Base-by-base conservation (phyloP, 2,888 invertebrate species). In the Cyclophora albipunctata region DNA sequence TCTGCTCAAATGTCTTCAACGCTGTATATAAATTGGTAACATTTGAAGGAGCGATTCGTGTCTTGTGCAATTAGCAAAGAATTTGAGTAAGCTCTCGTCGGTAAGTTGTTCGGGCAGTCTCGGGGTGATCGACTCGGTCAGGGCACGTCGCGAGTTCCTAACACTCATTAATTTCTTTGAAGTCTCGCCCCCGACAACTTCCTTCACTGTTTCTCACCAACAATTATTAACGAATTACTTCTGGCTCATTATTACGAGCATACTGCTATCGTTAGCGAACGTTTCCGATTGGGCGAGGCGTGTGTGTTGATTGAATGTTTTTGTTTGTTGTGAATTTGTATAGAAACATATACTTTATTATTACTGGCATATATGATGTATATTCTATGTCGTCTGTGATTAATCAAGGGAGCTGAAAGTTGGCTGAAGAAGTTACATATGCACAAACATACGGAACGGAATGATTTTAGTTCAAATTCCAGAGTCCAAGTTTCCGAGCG, bases 151-250 rank as follows among this genome's bases (percentile, higher is more conserved):
- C 70, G 72, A 85, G 80, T 86, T 86, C 71, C 78, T 81, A 87
- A 86, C 84, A 83, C 82, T 87, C 87, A 85, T 87, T 87, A 86
- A 86, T 86, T 84, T 85, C 84, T 85, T 83, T 83, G 83, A 83
- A 84, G 80, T 80, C 81, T 75, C 77, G 72, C 73, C 78, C 67
- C 73, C 78, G 71, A 75, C 77, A 83, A 82, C 78, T 84, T 82
- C 69, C 66, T 71, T 64, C 71, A 71, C 75, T 76, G 77, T 77
- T 77, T 73, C 77, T 76, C 65, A 66, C 75, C 72, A 81, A 79
- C 81, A 83, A 84, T 86, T 84, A 85, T 82, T 75, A 80, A 81
- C 77, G 73, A 81, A 83, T 83, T 79, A 81, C 78, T 81, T 75
- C 73, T 73, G 75, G 70, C 75, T 75, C 78, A 75, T 81, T 82